A percentile compares a stretch with the other conserved stretches of the same genome.
These are phyloP conservation scores for Luehdorfia chinensis DNA, from an alignment of 1,140 invertebrate genomes.

Conservation along the genomic window DNA sequence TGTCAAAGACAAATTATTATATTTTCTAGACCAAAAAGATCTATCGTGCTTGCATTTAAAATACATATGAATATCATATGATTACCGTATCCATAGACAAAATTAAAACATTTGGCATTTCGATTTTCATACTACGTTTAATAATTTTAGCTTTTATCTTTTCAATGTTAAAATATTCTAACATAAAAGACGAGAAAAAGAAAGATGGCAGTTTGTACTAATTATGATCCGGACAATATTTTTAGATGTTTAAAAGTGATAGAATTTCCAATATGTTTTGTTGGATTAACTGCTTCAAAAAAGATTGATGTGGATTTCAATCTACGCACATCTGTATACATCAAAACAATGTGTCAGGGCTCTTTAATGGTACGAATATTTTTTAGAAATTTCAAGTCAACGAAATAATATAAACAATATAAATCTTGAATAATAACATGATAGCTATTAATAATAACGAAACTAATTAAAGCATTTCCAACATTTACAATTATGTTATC, in stretches of 20 bases:
- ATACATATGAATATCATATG: background rate
- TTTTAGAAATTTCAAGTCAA: no score
- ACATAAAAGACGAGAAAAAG: constrained; percentile 5
- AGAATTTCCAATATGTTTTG: constrained; percentile 59
- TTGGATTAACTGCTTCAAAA: constrained; percentile 45
- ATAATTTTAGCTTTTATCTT: constrained; percentile 5
- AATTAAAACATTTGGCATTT: background rate
- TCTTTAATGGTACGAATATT: constrained; percentile 43
- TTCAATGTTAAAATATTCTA: constrained; percentile 18
- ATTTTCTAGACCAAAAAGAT: no score
- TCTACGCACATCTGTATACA: constrained; percentile 45
- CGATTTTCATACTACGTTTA: background rate
- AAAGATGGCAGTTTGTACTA: constrained; percentile 30
- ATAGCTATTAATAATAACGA: no score
- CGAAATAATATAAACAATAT: no score
- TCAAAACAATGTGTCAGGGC: constrained; percentile 54
- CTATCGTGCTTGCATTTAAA: background rate
- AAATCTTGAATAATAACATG: no score
- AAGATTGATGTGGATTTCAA: constrained; percentile 47
- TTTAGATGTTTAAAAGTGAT: constrained; percentile 56
- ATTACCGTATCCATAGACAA: no score
- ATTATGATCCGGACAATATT: constrained; percentile 47
- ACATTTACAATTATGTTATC: no score
- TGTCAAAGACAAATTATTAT: no score
- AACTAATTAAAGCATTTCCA: no score